Base-by-base conservation (phyloP, 2,113 vertebrate genomes). In the Chunga burmeisteri region DNA sequence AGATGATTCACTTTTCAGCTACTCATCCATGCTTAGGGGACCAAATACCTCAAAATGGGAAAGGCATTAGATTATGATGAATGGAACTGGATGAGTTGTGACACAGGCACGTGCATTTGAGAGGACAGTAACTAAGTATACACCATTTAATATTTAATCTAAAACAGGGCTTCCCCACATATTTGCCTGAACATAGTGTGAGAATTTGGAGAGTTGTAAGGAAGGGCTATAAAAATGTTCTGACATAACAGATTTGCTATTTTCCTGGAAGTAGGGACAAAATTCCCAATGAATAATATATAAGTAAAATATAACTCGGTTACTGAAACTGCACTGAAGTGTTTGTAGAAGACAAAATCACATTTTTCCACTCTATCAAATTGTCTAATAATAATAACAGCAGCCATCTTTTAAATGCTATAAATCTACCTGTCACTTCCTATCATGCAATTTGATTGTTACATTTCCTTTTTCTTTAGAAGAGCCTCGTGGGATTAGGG, bases 401-500 rank as follows among this genome's bases (percentile, higher is more conserved):
- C 68, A 95, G 25, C 22, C 3, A 4, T 90, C 55, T 94, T 90
- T 93, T 94, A 94, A 90, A 91, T 81, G 56, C 77, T 94, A 65
- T 56, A 96, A 93, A 96, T 96, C 92, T 94, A 91, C 40, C 56
- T 96, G 94, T 81, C 95, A 89, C 25, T 92, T 94, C 68, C 56
- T 91, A 91, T 94, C 83, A 72, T 44, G 20, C 52, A 95, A 89
- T 90, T 95, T 95, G 82, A 88, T 75, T 88, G 70, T 27, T 81
- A 78, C 70, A 52, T 89, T 93, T 92, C 68, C 66, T 89, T 94
- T 94, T 90, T 65, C 68, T 94, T 72, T 84, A 86, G 73, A 84
- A 91, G 17, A 84, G 4, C 30, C 86, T 84, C 12, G 0, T 65
- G 90, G 65, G 92, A 94, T 87, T 71, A 86, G 47, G 74, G 61